Evolutionary conservation across 1,140 invertebrate genomes (phyloP), one percentile per base, ranked within the genome.

Genomic region (Neotoxoptera formosana): DNA sequence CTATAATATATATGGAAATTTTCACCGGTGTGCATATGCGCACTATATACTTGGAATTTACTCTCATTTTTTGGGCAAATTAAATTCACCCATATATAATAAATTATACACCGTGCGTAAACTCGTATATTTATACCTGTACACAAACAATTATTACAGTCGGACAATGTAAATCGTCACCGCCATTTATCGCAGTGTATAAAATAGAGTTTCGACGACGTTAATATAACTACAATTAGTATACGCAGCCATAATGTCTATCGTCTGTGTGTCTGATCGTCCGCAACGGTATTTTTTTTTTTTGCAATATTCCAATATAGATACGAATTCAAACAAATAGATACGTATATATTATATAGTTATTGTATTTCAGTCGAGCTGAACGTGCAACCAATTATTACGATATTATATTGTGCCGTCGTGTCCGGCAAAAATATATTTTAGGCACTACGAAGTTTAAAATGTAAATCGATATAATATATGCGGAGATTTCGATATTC

Each of bases 1-100:
- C 60, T n/a, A 76, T n/a, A 76, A 76, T n/a, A 76, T 76, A 34
- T 76, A n/a, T 76, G 30, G 60, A 76, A 76, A 76, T 76, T n/a
- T 76, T 76, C n/a, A 76, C 30, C 60, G 6, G 14, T 76, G 30
- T 67, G n/a, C 60, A 67, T 67, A 67, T 41, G 41, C 41, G 4
- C 60, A n/a, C n/a, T n/a, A n/a, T n/a, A n/a, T n/a, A 76, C 60
- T 76, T 76, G 14, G 60, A 76, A 76, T 76, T 76, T 76, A n/a
- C 60, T 76, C 30, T 76, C 60, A 34, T 17, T 76, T 41, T 76
- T 76, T 76, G n/a, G 14, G 14, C n/a, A 76, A 76, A 76, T n/a
- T 76, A n/a, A 76, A 76, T n/a, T n/a, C 60, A 76, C 30, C 60
- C 17, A 76, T n/a, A 76, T n/a, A 76, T 76, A 76, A 76, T 76